A percentile compares a stretch with the other conserved stretches of the same genome.
Evolutionary conservation across 2,888 invertebrate species (phyloP).

Genomic region (Nephrotoma guestfalica): DNA sequence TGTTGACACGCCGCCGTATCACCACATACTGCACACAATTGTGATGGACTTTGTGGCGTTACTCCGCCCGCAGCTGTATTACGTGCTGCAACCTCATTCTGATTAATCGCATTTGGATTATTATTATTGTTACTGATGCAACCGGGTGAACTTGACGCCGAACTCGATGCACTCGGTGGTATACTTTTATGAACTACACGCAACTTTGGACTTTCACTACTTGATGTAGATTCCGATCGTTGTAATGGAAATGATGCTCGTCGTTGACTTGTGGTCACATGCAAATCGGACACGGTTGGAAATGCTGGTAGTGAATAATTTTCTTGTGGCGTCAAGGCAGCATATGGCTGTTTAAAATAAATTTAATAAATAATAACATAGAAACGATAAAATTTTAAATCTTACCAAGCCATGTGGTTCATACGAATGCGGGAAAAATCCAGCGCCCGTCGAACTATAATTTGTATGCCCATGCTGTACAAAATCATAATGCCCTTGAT

Average conservation of each 20-base stretch:
- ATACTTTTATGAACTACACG: constrained; percentile 23
- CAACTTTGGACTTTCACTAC: constrained; percentile 59
- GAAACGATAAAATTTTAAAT: constrained; percentile 5
- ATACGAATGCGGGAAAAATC: constrained; percentile 16
- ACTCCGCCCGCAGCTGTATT: constrained; percentile 21
- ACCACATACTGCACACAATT: constrained; percentile 94
- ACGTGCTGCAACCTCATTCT: constrained; percentile 10
- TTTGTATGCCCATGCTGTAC: constrained; percentile 36
- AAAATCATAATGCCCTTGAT: constrained; percentile 27
- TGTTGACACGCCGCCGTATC: constrained; percentile 98
- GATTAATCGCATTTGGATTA: constrained; percentile 12
- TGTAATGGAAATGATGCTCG: constrained; percentile 65
- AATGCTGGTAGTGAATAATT: constrained; percentile 57
- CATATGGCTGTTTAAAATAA: constrained; percentile 20
- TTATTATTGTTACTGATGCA: constrained; percentile 18
- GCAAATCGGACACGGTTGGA: constrained; percentile 53
- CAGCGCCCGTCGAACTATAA: constrained; percentile 14
- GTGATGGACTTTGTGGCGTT: constrained; percentile 58
- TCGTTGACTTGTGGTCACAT: constrained; percentile 50
- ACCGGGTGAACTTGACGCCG: constrained; percentile 36
- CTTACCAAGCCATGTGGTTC: constrained; percentile 23
- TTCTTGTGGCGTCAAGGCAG: constrained; percentile 37
- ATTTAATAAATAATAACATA: background rate
- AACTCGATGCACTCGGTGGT: constrained; percentile 48
- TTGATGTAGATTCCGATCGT: constrained; percentile 65